Evolutionary conservation across 1,140 invertebrate genomes (phyloP).

Genomic region (Brachionus rotundiformis): DNA sequence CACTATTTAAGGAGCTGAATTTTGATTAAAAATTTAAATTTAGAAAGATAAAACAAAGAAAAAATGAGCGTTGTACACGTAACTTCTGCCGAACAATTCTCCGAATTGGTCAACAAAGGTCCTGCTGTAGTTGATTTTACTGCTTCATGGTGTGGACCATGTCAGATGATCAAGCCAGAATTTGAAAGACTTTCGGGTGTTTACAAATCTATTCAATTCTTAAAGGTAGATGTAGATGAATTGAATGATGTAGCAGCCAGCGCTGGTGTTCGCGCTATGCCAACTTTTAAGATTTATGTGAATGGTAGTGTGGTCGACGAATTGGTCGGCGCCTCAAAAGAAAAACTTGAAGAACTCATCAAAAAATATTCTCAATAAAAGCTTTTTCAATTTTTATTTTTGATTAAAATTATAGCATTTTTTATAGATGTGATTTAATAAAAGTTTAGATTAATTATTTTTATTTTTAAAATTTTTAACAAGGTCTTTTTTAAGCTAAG

Average conservation of each 20-base stretch:
- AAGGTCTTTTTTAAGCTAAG: too few species aligned
- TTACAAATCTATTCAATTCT: conserved; percentile 32
- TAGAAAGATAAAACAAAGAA: too few species aligned
- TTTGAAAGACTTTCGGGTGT: conserved; percentile 13
- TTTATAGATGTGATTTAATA: background rate
- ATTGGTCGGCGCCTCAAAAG: conserved; percentile 44
- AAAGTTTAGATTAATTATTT: too few species aligned
- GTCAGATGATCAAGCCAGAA: conserved; percentile 35
- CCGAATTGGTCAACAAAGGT: background rate
- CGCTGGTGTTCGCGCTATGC: conserved; percentile 44
- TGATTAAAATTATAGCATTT: background rate
- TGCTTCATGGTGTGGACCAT: conserved; percentile 43
- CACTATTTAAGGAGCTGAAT: background rate
- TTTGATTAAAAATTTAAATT: background rate
- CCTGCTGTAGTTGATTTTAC: conserved; percentile 40
- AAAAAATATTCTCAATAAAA: conserved; percentile 37
- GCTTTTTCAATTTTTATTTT: background rate
- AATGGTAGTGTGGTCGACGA: conserved; percentile 14
- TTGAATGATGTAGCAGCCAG: conserved; percentile 22
- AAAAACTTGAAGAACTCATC: conserved; percentile 9
- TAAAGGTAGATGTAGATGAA: conserved; percentile 51
- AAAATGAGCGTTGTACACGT: conserved; percentile 22
- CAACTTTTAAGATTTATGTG: conserved; percentile 32
- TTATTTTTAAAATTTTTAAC: too few species aligned
- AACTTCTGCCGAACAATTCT: conserved; percentile 18